Evolutionary conservation across 2,797 vertebrate genomes (phyloP), one percentile per base, ranked within the genome.

Genomic region (Myotis daubentonii): DNA sequence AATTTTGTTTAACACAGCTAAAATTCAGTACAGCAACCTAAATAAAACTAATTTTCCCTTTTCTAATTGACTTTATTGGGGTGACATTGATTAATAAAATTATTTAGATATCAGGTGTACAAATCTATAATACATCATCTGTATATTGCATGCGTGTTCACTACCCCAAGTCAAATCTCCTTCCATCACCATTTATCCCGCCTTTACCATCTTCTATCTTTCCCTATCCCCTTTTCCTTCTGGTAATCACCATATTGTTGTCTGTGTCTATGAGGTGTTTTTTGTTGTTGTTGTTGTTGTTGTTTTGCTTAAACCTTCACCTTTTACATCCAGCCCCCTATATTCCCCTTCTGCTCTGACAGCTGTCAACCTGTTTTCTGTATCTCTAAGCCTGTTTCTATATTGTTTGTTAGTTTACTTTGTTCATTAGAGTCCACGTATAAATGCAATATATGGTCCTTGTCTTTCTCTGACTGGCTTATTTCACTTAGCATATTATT

Each of bases 31-130:
- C 1, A 65, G 30, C 15, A 80, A 93, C 33, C 44, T 57, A 80
- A 91, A 72, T 72, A 79, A 89, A 92, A 81, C n/a, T 53, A 89
- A 78, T 47, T 92, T 70, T 68, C 36, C 17, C n/a, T 36, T 68
- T 68, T 68, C 10, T n/a, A 65, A 68, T 36, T 36, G n/a, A 68
- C n/a, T 68, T 33, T 36, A 20, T 33, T 33, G 30, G 62, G 30
- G 62, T 66, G 17, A 10, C n/a, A 36, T 33, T 70, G 66, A 10
- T 70, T 70, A 70, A 36, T 70, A 22, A 70, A 70, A 20, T 70
- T 70, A 36, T 70, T 38, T 38, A 23, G 66, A 36, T 70, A 38
- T 22, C 66, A 70, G 10, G 33, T 70, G 66, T 36, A 38, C 20
- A 70, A 70, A 22, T 36, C 66, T 68, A 36, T 20, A 68, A 68